Evolutionary conservation across 2,888 invertebrate genomes (phyloP).

Genomic region (Chydorus sphaericus): DNA sequence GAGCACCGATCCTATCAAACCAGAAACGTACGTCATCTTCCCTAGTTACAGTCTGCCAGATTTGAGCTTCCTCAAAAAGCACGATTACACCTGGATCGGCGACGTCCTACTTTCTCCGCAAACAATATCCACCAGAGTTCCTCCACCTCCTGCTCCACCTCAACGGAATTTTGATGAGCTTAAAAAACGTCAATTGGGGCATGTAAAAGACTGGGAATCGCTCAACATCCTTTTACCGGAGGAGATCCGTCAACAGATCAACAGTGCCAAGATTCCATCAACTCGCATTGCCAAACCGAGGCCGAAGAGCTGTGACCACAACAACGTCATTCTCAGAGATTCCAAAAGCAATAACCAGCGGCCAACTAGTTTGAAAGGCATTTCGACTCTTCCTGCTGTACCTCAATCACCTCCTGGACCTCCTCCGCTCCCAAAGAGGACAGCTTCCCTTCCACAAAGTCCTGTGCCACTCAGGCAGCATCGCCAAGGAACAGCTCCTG

Average conservation of each 20-base stretch:
- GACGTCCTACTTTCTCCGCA: constrained; percentile 13
- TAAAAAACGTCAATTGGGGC: constrained; percentile 61
- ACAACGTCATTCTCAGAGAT: constrained; percentile 11
- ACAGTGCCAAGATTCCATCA: constrained; percentile 14
- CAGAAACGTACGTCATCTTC: constrained; percentile 72
- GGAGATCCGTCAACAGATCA: constrained; percentile 59
- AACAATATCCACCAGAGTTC: background rate
- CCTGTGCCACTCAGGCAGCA: constrained; percentile 26
- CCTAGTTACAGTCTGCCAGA: constrained; percentile 82
- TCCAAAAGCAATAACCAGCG: constrained; percentile 54
- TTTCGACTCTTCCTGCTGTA: constrained; percentile 36
- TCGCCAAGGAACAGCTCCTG: constrained; percentile 24
- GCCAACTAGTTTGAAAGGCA: constrained; percentile 72
- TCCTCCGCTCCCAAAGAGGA: constrained; percentile 49
- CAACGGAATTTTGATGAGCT: constrained; percentile 59
- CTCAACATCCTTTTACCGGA: constrained; percentile 72
- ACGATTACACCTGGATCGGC: constrained; percentile 24
- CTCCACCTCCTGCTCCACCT: background rate
- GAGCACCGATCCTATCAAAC: background rate
- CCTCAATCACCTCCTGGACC: constrained; percentile 30
- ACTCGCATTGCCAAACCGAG: constrained; percentile 13
- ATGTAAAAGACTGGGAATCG: constrained; percentile 87
- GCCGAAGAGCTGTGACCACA: constrained; percentile 15
- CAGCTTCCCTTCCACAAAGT: constrained; percentile 43
- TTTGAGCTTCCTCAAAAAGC: constrained; percentile 55